Conservation (phyloP, 1,140 invertebrate species). For the Dendrolimus punctatus region DNA sequence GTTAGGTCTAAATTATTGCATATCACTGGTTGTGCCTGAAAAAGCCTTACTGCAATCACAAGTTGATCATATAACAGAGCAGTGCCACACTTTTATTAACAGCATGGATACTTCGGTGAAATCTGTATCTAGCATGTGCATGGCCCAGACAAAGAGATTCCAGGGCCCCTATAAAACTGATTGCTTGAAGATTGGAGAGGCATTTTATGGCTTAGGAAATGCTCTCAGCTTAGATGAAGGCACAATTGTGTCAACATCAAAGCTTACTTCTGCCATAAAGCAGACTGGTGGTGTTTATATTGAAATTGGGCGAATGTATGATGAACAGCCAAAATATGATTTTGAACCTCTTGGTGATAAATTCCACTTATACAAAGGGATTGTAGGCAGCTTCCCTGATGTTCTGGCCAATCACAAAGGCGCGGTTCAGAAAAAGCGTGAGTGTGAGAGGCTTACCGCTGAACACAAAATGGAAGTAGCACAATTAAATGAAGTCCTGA, state of each 20-base stretch:
- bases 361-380: constrained; percentile 94
- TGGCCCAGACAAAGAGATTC: constrained; percentile 91
- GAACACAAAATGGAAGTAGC: constrained; percentile 88
- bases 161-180: constrained; percentile 91
- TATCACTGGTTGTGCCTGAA: constrained; percentile 88
- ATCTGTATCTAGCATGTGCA: constrained; percentile 83
- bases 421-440: constrained; percentile 90
- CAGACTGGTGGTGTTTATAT: constrained; percentile 93
- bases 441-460: constrained; percentile 86
- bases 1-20: constrained; percentile 92
- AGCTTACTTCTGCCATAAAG: constrained; percentile 87
- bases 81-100: constrained; percentile 84
- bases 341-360: constrained; percentile 92
- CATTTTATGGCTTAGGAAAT: constrained; percentile 86
- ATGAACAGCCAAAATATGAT: constrained; percentile 92
- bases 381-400: constrained; percentile 90
- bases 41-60: constrained; percentile 76
- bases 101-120: constrained; percentile 90
- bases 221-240: constrained; percentile 87
- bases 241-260: constrained; percentile 72
- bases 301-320: constrained; percentile 88
- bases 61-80: constrained; percentile 77
- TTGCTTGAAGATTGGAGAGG: constrained; percentile 90
- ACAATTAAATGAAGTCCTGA: constrained; percentile 85
- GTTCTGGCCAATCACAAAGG: constrained; percentile 90